Percentiles rank a stretch among this genome's conserved stretches.
Evolutionary conservation across 2,888 invertebrate species (phyloP).

Genomic region (Allygus modestus): DNA sequence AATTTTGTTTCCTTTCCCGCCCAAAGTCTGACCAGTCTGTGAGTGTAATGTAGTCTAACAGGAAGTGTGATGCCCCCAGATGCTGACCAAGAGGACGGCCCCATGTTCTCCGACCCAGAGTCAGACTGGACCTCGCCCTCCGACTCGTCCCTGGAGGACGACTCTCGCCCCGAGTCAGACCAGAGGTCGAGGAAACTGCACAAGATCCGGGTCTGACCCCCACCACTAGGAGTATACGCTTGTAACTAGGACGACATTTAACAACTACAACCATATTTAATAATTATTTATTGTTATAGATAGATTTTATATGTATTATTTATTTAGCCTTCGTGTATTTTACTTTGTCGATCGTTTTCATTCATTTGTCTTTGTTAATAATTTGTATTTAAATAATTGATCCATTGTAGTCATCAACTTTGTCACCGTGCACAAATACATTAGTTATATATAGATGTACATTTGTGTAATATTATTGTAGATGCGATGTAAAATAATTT

Average conservation of each 20-base stretch:
- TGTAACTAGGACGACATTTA: too few relatives aligned
- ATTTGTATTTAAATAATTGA: neutral
- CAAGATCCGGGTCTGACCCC: neutral
- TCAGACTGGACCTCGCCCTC: slow-evolving; percentile 69
- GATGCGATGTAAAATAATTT: neutral
- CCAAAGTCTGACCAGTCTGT: neutral
- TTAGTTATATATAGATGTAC: neutral
- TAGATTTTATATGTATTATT: slow-evolving; percentile 34
- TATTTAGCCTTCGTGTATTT: neutral
- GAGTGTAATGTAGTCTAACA: neutral
- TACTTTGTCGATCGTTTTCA: neutral
- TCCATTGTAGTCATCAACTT: neutral
- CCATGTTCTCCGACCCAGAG: slow-evolving; percentile 70
- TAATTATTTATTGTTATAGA: slow-evolving; percentile 34
- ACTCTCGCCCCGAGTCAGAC: slow-evolving; percentile 61
- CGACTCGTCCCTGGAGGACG: slow-evolving; percentile 26
- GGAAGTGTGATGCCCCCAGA: neutral
- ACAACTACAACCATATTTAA: neutral
- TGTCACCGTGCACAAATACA: neutral
- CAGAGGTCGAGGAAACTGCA: slow-evolving; percentile 12
- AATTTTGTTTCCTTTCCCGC: neutral
- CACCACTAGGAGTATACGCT: neutral
- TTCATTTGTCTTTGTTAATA: neutral
- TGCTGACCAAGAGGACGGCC: slow-evolving; percentile 12
- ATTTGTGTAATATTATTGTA: neutral